phyloP scores from a whole-genome alignment of 1,140 invertebrate species.

The Mercenaria mercenaria region DNA sequence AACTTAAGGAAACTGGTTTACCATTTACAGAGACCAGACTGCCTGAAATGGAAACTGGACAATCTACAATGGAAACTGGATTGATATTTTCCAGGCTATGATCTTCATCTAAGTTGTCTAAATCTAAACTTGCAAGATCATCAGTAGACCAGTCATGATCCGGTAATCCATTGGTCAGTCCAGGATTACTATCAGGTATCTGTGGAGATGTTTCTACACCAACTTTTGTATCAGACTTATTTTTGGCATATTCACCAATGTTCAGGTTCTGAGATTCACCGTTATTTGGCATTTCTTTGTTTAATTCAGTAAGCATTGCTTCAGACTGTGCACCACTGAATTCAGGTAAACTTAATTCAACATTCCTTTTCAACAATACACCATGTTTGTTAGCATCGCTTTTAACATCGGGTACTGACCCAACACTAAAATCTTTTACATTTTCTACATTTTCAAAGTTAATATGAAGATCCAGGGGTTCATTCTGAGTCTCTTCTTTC shows the following conservation, averaged over 20 bases:
- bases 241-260: neutral
- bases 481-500: neutral
- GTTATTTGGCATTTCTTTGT: neutral
- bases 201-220: neutral
- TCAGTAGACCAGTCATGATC: constrained; percentile 1
- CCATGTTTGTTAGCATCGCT: neutral
- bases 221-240: neutral
- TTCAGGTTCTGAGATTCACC: neutral
- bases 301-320: neutral
- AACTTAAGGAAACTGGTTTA: neutral
- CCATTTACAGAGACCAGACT: neutral
- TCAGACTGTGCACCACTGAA: neutral
- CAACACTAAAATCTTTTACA: neutral
- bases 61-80: neutral
- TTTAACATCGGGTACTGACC: neutral
- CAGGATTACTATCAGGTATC: neutral
- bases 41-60: neutral
- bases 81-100: neutral
- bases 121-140: neutral
- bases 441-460: neutral
- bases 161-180: neutral
- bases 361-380: neutral
- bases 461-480: neutral
- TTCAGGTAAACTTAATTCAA: neutral
- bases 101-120: neutral